Conservation (phyloP, 92 coral and sea anemone species). For the Phenganax subtilis region DNA sequence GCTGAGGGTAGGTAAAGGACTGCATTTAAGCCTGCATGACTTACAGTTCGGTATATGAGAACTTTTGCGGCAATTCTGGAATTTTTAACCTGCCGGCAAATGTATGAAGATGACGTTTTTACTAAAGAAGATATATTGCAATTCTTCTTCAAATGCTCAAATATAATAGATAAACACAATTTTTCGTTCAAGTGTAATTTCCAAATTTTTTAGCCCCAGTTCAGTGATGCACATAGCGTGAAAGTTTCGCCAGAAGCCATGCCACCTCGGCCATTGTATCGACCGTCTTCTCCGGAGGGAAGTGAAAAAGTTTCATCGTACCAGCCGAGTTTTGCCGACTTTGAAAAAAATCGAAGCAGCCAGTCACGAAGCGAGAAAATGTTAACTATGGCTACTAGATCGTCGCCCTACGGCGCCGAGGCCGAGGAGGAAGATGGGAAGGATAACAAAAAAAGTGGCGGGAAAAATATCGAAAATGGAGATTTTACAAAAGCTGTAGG, state of each 20-base stretch:
- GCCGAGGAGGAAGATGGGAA: slow-evolving; percentile 21
- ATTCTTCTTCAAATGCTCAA: no score
- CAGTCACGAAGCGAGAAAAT: slow-evolving; percentile 16
- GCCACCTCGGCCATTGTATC: slow-evolving; percentile 17
- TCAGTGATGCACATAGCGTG: slow-evolving; percentile 6
- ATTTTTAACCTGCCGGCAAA: neutral
- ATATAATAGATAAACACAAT: no score
- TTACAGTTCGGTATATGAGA: no score
- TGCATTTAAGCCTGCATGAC: no score
- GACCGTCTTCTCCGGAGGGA: slow-evolving; percentile 33
- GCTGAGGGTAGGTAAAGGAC: slow-evolving; percentile 58
- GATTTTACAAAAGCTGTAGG: neutral
- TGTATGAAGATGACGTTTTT: neutral
- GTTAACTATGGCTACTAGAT: slow-evolving; percentile 27
- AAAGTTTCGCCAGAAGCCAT: slow-evolving; percentile 13
- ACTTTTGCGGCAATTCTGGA: no score
- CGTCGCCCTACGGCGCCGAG: slow-evolving; percentile 42
- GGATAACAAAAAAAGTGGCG: neutral
- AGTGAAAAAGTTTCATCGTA: slow-evolving; percentile 7
- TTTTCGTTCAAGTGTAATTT: neutral
- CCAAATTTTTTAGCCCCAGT: slow-evolving; percentile 15
- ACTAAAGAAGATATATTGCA: no score
- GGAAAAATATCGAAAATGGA: neutral
- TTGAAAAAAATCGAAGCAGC: slow-evolving; percentile 35
- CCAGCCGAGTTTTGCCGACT: slow-evolving; percentile 10